Base-by-base conservation (phyloP, 2,888 invertebrate species). In the Megaustenia siamemsis region DNA sequence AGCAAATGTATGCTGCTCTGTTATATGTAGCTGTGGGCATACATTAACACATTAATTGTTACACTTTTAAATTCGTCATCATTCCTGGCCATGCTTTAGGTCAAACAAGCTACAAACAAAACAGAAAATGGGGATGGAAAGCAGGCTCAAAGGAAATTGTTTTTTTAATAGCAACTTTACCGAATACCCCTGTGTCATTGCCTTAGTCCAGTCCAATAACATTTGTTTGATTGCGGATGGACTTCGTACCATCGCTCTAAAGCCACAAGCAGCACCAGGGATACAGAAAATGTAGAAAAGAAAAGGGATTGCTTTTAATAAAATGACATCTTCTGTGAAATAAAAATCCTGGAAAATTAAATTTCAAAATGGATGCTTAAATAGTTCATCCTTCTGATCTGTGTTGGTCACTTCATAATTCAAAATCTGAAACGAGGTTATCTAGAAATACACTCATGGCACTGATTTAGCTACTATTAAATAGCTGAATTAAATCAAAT, bases 131-230 rank as follows among this genome's bases (percentile, higher is more conserved):
- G 24, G 43, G 24, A 45, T 21, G 40, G 38, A 35, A 53, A 49
- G 5, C 2, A 43, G 3, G 56, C 32, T 24, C 21, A 49, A 21
- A 76, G 56, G 21, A 53, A 21, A 35, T 10, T 8, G 32, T 28
- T 28, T 45, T 24, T 45, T 28, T 32, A 49, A 73, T 49, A 73
- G 28, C 28, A 66, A 78, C 45, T 80, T 83, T 97, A 98, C 98
- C 97, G 98, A 97, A 95, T 99, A 99, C 95, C 97, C 98, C 96
- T 97, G 96, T 93, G 98, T 98, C 96, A 98, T 98, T 95, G 97
- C 97, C 95, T 97, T 97, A 96, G 97, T 97, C 99, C 99, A 99
- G 95, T 97, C 96, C 95, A 99, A 96, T 94, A 99, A 90, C 95
- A 98, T 96, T 94, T 98, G 98, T 96, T 98, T 99, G 95, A 98